These are phyloP conservation scores for Scaptomyza reducta DNA, from an alignment of 2,888 invertebrate genomes.

Conservation along the genomic window DNA sequence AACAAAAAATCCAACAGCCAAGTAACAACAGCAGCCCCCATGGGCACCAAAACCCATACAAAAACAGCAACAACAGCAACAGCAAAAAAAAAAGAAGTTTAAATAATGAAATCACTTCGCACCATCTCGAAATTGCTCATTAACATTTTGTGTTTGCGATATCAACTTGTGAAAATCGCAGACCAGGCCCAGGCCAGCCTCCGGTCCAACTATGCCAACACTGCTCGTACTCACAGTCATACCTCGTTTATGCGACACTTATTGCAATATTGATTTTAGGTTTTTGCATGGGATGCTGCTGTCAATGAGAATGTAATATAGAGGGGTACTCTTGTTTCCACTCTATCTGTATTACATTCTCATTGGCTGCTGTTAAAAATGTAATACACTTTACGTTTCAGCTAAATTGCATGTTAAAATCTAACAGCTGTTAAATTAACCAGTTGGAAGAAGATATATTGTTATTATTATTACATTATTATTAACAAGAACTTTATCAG, in stretches of 20 bases:
- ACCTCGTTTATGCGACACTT: constrained; percentile 34
- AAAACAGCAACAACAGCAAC: background rate
- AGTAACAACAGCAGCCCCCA: constrained; percentile 32
- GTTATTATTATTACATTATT: background rate
- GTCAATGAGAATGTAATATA: no score
- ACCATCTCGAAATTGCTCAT: constrained; percentile 85
- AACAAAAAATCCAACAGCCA: constrained; percentile 29
- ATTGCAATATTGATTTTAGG: constrained; percentile 1
- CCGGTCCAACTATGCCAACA: constrained; percentile 36
- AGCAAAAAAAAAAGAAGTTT: constrained; percentile 61
- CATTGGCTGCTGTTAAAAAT: no score
- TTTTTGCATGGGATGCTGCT: background rate
- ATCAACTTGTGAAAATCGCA: constrained; percentile 84
- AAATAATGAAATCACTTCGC: constrained; percentile 84
- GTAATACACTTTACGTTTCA: no score
- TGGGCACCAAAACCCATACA: constrained; percentile 14
- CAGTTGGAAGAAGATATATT: no score
- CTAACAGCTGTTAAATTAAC: no score
- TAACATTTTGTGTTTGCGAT: constrained; percentile 85
- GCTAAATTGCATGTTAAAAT: background rate
- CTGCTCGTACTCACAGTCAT: constrained; percentile 21
- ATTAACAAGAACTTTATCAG: no score
- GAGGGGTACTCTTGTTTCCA: no score
- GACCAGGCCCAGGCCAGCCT: constrained; percentile 51
- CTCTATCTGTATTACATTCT: no score